Conservation (phyloP, 2,888 invertebrate genomes). For the Tubulanus polymorphus region DNA sequence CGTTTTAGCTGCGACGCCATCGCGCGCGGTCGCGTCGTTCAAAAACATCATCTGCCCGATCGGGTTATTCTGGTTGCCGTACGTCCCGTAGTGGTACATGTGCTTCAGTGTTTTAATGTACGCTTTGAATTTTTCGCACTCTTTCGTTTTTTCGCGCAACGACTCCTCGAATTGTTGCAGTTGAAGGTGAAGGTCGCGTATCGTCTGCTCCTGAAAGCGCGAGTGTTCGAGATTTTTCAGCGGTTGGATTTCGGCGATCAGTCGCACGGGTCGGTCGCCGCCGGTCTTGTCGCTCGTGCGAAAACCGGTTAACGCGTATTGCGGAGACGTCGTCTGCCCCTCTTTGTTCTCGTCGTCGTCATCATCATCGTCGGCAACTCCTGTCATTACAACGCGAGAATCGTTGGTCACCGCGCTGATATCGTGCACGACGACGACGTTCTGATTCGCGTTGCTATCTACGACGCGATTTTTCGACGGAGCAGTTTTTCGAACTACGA, state of each 20-base stretch:
- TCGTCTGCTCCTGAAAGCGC: not conserved
- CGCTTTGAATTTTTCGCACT: not conserved
- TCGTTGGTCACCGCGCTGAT: too few relatives aligned
- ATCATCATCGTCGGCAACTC: too few relatives aligned
- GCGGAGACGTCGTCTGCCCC: not conserved
- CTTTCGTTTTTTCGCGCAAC: not conserved
- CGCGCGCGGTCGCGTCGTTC: not conserved
- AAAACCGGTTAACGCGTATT: not conserved
- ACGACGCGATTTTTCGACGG: too few relatives aligned
- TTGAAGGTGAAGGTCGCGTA: not conserved
- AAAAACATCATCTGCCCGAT: not conserved
- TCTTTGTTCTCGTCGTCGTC: too few relatives aligned
- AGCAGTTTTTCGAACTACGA: too few relatives aligned
- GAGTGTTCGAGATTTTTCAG: not conserved
- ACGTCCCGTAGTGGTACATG: not conserved
- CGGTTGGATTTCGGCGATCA: not conserved
- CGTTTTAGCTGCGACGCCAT: not conserved
- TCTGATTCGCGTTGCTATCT: too few relatives aligned
- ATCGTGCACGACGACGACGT: too few relatives aligned
- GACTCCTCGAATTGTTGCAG: not conserved
- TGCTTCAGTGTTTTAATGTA: not conserved
- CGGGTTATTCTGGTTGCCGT: not conserved
- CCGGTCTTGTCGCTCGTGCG: not conserved
- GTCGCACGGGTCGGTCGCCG: not conserved
- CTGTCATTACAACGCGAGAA: too few relatives aligned